phyloP scores from a whole-genome alignment of 2,797 vertebrate species.

The Poeciliopsis infans region DNA sequence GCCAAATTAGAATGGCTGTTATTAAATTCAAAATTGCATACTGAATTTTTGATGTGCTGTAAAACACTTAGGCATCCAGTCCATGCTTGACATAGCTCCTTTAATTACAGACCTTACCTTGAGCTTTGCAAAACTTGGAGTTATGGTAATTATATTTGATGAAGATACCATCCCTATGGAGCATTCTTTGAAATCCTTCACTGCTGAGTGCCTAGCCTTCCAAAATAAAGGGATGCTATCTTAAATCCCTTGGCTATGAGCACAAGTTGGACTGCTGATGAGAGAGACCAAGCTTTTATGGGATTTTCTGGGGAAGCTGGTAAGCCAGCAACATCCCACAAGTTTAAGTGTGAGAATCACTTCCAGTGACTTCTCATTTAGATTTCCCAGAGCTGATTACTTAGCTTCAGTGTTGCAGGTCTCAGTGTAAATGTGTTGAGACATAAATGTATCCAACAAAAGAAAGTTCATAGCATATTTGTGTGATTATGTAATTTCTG shows the following conservation, averaged over 20 bases:
- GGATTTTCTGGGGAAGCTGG: slow-evolving; percentile 61
- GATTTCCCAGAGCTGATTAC: slow-evolving; percentile 64
- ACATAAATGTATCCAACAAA: slow-evolving; percentile 32
- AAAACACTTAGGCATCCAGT: slow-evolving; percentile 21
- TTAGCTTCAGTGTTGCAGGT: slow-evolving; percentile 53
- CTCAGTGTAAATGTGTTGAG: slow-evolving; percentile 37
- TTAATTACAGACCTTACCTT: slow-evolving; percentile 56
- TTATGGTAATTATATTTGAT: slow-evolving; percentile 54
- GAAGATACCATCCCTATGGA: slow-evolving; percentile 53
- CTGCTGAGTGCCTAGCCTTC: slow-evolving; percentile 48
- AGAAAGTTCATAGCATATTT: slow-evolving; percentile 3
- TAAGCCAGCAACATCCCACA: slow-evolving; percentile 70
- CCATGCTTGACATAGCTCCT: slow-evolving; percentile 45
- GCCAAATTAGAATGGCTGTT: slow-evolving; percentile 29
- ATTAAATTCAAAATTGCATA: slow-evolving; percentile 50
- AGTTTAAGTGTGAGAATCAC: slow-evolving; percentile 55
- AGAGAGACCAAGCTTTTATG: slow-evolving; percentile 60
- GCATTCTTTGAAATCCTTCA: slow-evolving; percentile 55
- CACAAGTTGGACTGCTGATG: slow-evolving; percentile 48
- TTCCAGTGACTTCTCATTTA: slow-evolving; percentile 59
- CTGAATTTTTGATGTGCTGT: slow-evolving; percentile 48
- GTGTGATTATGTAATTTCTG: slow-evolving; percentile 25
- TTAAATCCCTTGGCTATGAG: slow-evolving; percentile 47
- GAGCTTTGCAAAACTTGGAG: slow-evolving; percentile 50
- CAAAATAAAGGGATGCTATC: slow-evolving; percentile 56